Base-by-base conservation (phyloP, 2,797 vertebrate genomes). In the Lepilemur ruficaudatus region DNA sequence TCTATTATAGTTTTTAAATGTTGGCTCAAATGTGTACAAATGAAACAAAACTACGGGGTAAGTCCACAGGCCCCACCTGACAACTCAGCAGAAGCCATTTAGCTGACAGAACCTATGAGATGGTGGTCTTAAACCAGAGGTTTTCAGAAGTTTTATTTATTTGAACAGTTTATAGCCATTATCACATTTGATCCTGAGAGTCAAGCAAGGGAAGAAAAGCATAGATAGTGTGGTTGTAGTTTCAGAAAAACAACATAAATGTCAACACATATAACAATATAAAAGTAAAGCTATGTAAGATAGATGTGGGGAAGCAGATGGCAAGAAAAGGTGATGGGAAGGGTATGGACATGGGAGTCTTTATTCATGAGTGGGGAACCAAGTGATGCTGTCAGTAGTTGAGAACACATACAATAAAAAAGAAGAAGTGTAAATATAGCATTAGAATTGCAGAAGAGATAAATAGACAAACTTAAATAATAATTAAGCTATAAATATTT, bases 401-500 rank as follows among this genome's bases (percentile, higher is more conserved):
- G 50, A 67, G 9, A 88, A 8, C 30, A 46, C 2, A 17, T 30
- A 52, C 43, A 70, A 61, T n/a, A 23, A 91, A 78, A 78, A 30
- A 50, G 38, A 93, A 28, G 20, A 93, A 28, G 17, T 46, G 5
- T 38, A 89, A 86, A 72, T 61, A 86, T 2, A 32, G 17, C 46
- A 88, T 46, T 88, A 38, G 14, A 86, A 86, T 72, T 59, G 4
- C 22, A 83, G 38, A 79, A n/a, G n/a, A 59, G n/a, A 75, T 82
- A 70, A 89, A 32, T 18, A 65, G 69, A 55, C 46, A 2, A 67
- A 92, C 4, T 91, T 89, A 61, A 93, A 93, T 83, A 70, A 57
- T 50, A 89, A 85, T 46, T 93, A 92, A 89, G 28, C 43, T 59
- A 72, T 63, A 96, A 93, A 73, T 88, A 96, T 72, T 89, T 95